Base-by-base conservation (phyloP, 2,113 vertebrate genomes). In the Procavia capensis region DNA sequence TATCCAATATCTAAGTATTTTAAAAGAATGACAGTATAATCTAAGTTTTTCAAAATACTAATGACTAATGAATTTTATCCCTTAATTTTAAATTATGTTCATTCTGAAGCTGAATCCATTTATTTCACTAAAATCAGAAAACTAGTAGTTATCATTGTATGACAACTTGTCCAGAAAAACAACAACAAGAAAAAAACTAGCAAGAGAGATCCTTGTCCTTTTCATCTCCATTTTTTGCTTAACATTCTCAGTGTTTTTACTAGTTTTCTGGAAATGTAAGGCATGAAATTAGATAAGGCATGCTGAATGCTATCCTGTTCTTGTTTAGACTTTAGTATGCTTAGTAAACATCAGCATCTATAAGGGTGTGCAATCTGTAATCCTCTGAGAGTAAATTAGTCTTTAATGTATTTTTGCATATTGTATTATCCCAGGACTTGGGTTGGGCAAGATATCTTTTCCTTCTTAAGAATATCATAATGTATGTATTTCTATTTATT, bases 51-150 rank as follows among this genome's bases (percentile, higher is more conserved):
- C 86, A 45, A 14, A 59, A 36, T 94, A 34, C 20, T 91, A 91
- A 85, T 36, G 3, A 61, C 19, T 25, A 80, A 34, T 76, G 76
- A 66, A 31, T 70, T 41, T 63, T 47, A 47, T 20, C 6, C 31
- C 29, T 83, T 47, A 63, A n/a, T 64, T 50, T 34, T 85, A 16
- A 63, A 59, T 70, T 54, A 57, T 34, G 24, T 14, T 89, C 47
- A n/a, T n/a, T 22, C 0, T 75, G 50, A 87, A 74, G 9, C 6
- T 43, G 31, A 96, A 75, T 87, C 61, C 16, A 57, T 34, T 5
- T 79, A 74, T 82, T 92, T 95, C 75, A 66, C 17, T 63, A 45
- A 93, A 59, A 63, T 88, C 9, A 79, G 39, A 94, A 91, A 89
- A 79, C 20, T 83, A 17, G 3, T 47, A 39, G 29, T 36, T 87